Base-by-base conservation (phyloP, 2,797 vertebrate species). In the Megalops cyprinoides region DNA sequence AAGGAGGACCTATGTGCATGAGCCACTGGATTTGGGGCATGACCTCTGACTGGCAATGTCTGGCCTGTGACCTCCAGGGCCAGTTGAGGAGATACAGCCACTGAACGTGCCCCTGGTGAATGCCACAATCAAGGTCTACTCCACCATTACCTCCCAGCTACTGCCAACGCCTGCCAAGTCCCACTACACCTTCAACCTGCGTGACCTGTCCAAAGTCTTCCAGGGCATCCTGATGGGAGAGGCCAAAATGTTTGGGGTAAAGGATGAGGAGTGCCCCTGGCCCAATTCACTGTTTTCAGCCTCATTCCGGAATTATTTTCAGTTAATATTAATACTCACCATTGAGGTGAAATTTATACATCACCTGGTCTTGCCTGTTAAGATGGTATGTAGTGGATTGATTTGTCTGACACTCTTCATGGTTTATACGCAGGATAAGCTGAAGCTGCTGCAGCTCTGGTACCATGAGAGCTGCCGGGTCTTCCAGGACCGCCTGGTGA, bases 181-280 rank as follows among this genome's bases (percentile, higher is more conserved):
- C 0, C 97, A 98, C 89, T 99, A 98, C 81, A 97, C 96, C 14
- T 99, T 99, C 90, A 99, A 97, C 87, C 91, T 99, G 78, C 94
- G 97, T 82, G 97, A 98, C 89, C 93, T 99, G 67, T 98, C 97
- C 84, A 97, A 96, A 83, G 97, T 99, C 87, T 98, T 99, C 91
- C 97, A 98, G 88, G 97, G 97, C 44, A 94, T 98, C 82, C 94
- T 98, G 67, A 96, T 98, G 97, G 96, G 95, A 3, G 91, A 98
- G 37, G 90, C 94, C 1, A 81, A 83, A 86, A 95, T 90, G 80
- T 91, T 96, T 0, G 83, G 95, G 95, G 97, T 96, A 76, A n/a
- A n/a, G n/a, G n/a, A n/a, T n/a, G n/a, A n/a, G n/a, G n/a, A n/a
- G n/a, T n/a, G n/a, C n/a, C n/a, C n/a, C n/a, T n/a, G n/a, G n/a